Base-by-base conservation (phyloP, 2,888 invertebrate genomes). In the Calameuta idolon region DNA sequence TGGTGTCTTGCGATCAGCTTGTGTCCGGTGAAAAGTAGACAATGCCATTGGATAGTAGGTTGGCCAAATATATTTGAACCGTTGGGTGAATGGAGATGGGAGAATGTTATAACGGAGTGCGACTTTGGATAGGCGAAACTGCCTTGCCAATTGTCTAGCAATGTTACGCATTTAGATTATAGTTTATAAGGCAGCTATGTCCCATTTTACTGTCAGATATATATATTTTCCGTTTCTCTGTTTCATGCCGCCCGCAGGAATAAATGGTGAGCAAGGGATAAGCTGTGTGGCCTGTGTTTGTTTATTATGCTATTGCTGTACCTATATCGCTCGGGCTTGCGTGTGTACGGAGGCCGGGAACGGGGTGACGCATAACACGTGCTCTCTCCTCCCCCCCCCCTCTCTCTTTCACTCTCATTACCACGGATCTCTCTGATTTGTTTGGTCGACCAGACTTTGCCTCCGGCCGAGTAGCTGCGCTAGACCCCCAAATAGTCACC, bases 171-270 rank as follows among this genome's bases (percentile, higher is more conserved):
- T 40, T 40, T 40, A 40, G 40, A 40, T 40, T 15, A 15, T 15
- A 40, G 40, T 40, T 40, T 40, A 40, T 40, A 40, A 40, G 40
- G 40, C 40, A 40, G 40, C 40, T 40, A 40, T 40, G 40, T 40
- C 40, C 40, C 40, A 40, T 40, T 40, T 40, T 40, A 40, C 15
- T 40, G 40, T 40, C 40, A 40, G 40, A 31, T 74, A 74, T 33
- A 74, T 75, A 74, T 80, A 78, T 85, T 79, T 77, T 78, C 74
- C 79, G 81, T 85, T 87, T 87, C 84, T 87, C 74, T 90, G 88
- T 90, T 90, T 87, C 89, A 90, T 86, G 90, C 90, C 79, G 85
- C 87, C 83, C 80, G 83, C 87, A 90, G 91, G 91, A 90, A 91
- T 86, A 90, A 91, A 89, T 91, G 91, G 91, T 91, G 87, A 91